A percentile compares a stretch with the other conserved stretches of the same genome.
These are phyloP conservation scores for Sclerurus mexicanus DNA, from an alignment of 2,113 vertebrate species.

Conservation along the genomic window DNA sequence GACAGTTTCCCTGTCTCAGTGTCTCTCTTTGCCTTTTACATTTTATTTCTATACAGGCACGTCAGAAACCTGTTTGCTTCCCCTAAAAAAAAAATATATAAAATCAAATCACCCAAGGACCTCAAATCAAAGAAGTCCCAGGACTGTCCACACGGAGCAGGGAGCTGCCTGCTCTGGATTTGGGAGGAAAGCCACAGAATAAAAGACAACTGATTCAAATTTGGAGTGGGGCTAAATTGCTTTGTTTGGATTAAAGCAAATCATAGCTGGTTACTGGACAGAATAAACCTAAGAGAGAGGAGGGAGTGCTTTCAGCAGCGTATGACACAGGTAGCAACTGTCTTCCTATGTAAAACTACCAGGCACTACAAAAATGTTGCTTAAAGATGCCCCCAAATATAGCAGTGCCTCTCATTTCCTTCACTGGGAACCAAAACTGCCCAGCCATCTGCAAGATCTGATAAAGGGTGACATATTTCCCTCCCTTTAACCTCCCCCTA, in stretches of 20 bases:
- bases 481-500: slow-evolving; percentile 43
- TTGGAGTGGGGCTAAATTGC: not conserved
- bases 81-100: not conserved
- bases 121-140: not conserved
- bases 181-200: not conserved
- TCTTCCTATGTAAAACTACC: not conserved
- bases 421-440: slow-evolving; percentile 8
- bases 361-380: not conserved
- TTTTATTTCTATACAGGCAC: slow-evolving; percentile 52
- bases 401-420: not conserved
- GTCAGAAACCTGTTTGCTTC: slow-evolving; percentile 51
- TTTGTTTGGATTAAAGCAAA: not conserved
- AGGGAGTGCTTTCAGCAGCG: not conserved
- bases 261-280: not conserved
- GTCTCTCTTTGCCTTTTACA: slow-evolving; percentile 47
- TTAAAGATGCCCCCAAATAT: not conserved
- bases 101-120: not conserved
- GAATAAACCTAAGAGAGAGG: not conserved
- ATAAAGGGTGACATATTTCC: slow-evolving; percentile 36
- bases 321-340: not conserved
- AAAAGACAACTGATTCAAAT: not conserved
- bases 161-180: not conserved
- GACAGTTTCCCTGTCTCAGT: slow-evolving; percentile 21
- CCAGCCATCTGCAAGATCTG: slow-evolving; percentile 29
- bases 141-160: not conserved